These are phyloP conservation scores for Hormaphis cornu DNA, from an alignment of 1,140 invertebrate genomes.

Conservation along the genomic window DNA sequence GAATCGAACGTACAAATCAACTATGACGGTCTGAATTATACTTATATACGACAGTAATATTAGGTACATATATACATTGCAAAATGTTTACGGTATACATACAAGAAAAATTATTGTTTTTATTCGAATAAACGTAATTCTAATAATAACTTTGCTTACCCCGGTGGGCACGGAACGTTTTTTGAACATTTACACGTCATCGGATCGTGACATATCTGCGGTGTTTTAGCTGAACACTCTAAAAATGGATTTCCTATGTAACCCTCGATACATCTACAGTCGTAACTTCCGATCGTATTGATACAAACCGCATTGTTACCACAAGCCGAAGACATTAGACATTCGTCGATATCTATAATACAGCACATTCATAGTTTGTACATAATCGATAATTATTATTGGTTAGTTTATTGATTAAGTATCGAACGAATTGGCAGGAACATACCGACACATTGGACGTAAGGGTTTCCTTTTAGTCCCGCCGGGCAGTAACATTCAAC, in stretches of 20 bases:
- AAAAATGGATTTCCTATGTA: constrained; percentile 64
- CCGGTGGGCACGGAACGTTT: constrained; percentile 60
- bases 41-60: too few relatives aligned
- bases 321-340: constrained; percentile 58
- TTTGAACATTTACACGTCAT: constrained; percentile 57
- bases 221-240: constrained; percentile 59
- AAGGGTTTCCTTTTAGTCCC: constrained; percentile 61
- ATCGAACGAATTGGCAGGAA: constrained; percentile 45
- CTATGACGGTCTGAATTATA: too few relatives aligned
- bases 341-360: constrained; percentile 66
- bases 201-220: constrained; percentile 58
- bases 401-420: not conserved
- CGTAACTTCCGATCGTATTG: constrained; percentile 60
- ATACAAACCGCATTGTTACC: constrained; percentile 61
- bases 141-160: constrained; percentile 40
- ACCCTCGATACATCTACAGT: constrained; percentile 65
- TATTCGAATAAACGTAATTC: not conserved
- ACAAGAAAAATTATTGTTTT: too few relatives aligned
- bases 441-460: constrained; percentile 63
- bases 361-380: too few relatives aligned
- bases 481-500: constrained; percentile 72
- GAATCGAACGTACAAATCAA: too few relatives aligned
- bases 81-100: too few relatives aligned
- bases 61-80: too few relatives aligned
- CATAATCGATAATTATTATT: constrained; percentile 42